Evolutionary conservation across 30 jellyfish, hydroid and myxozoan species (phyloP).

Genomic region (Aurelia sp.): DNA sequence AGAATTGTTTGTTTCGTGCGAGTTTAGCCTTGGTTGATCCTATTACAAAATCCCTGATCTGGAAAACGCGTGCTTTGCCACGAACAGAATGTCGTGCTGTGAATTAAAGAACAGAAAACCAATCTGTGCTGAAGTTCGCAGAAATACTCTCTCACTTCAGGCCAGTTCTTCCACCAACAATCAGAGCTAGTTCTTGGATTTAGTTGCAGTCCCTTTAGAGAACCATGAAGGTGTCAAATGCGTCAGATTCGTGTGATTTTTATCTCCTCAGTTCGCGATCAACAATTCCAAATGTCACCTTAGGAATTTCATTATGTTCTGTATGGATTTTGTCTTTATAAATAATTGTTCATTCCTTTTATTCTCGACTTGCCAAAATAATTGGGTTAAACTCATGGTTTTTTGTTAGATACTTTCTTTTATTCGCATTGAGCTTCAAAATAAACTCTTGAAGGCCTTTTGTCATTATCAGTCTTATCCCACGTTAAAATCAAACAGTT

Average conservation of each 20-base stretch:
- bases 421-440: not conserved
- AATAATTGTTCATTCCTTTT: slow-evolving; percentile 4
- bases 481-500: not conserved
- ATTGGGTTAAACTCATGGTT: slow-evolving; percentile 25
- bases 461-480: not conserved
- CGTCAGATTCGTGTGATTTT: too few relatives aligned
- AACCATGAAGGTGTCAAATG: too few relatives aligned
- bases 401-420: not conserved
- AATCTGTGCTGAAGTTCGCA: too few relatives aligned
- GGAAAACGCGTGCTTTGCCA: not conserved
- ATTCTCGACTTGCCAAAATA: not conserved
- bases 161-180: too few relatives aligned
- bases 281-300: slow-evolving; percentile 11
- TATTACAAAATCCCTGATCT: not conserved
- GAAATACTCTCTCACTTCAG: too few relatives aligned
- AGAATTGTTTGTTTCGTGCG: not conserved
- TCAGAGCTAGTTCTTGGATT: too few relatives aligned
- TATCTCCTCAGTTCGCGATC: too few relatives aligned
- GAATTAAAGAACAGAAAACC: too few relatives aligned
- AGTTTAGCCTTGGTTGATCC: not conserved
- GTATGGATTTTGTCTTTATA: not conserved
- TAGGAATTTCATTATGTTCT: slow-evolving; percentile 18
- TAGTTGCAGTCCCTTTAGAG: too few relatives aligned
- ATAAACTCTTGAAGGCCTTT: slow-evolving; percentile 1
- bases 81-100: too few relatives aligned